These are phyloP conservation scores for Chrysemys picta DNA, from an alignment of 2,113 vertebrate species.

Conservation along the genomic window DNA sequence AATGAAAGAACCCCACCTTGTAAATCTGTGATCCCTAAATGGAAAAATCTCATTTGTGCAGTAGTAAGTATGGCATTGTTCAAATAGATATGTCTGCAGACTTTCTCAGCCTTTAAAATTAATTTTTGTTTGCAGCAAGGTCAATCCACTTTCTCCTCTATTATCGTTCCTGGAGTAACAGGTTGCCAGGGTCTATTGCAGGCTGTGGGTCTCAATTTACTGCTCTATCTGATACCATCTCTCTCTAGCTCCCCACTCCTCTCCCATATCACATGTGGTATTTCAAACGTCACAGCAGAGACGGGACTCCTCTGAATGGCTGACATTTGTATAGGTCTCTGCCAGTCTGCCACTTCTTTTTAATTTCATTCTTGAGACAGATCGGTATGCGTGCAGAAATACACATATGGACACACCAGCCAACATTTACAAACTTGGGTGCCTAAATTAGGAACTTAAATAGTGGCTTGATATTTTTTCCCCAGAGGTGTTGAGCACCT, in stretches of 20 bases:
- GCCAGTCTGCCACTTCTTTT: conserved; percentile 66
- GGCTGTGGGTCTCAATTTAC: conserved; percentile 31
- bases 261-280: conserved; percentile 47
- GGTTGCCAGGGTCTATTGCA: background rate
- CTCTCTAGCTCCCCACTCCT: conserved; percentile 60
- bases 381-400: conserved; percentile 50
- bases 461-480: background rate
- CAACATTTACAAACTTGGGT: conserved; percentile 23
- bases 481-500: background rate
- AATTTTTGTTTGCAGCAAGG: background rate
- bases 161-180: background rate
- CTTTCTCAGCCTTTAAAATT: background rate
- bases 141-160: conserved; percentile 18
- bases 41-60: background rate
- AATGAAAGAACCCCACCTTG: background rate
- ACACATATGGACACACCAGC: conserved; percentile 42
- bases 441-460: background rate
- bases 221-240: conserved; percentile 41
- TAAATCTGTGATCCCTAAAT: background rate
- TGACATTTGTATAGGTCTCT: conserved; percentile 63
- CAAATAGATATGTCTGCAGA: background rate
- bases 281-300: conserved; percentile 61
- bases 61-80: background rate
- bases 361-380: conserved; percentile 64
- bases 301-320: conserved; percentile 26